Evolutionary conservation across 2,113 vertebrate genomes (phyloP).

Genomic region (Trinectes maculatus): DNA sequence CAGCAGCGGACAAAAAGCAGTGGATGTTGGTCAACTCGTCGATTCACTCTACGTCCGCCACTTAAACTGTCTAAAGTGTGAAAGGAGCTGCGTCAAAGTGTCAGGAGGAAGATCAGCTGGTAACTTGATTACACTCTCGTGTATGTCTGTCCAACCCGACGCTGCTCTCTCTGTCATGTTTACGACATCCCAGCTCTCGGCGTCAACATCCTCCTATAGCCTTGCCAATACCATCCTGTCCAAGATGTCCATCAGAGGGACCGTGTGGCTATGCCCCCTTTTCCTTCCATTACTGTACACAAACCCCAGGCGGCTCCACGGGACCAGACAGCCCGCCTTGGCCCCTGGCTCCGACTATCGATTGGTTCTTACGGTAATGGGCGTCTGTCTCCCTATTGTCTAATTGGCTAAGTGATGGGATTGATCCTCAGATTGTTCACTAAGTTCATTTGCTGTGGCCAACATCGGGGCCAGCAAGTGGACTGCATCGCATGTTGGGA

Average conservation of each 20-base stretch:
- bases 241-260: conserved; percentile 48
- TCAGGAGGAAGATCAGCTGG: conserved; percentile 39
- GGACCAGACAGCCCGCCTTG: conserved; percentile 72
- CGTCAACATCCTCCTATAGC: conserved; percentile 24
- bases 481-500: conserved; percentile 56
- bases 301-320: conserved; percentile 57
- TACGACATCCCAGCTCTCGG: conserved; percentile 35
- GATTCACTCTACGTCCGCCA: conserved; percentile 33
- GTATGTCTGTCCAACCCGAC: conserved; percentile 38
- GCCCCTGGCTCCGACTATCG: conserved; percentile 79
- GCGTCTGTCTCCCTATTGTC: conserved; percentile 81
- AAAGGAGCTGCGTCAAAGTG: conserved; percentile 62
- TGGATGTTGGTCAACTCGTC: conserved; percentile 38
- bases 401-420: conserved; percentile 86
- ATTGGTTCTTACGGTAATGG: conserved; percentile 81
- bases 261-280: conserved; percentile 34
- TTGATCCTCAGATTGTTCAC: conserved; percentile 81
- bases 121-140: conserved; percentile 29
- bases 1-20: conserved; percentile 20
- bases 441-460: conserved; percentile 78
- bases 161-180: conserved; percentile 57
- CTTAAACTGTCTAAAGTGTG: conserved; percentile 69
- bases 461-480: conserved; percentile 55
- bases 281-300: conserved; percentile 64
- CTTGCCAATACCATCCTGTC: conserved; percentile 40